A percentile compares a stretch with the other conserved stretches of the same genome.
Conservation (phyloP, 2,113 vertebrate species). For the Charadrius vociferus region DNA sequence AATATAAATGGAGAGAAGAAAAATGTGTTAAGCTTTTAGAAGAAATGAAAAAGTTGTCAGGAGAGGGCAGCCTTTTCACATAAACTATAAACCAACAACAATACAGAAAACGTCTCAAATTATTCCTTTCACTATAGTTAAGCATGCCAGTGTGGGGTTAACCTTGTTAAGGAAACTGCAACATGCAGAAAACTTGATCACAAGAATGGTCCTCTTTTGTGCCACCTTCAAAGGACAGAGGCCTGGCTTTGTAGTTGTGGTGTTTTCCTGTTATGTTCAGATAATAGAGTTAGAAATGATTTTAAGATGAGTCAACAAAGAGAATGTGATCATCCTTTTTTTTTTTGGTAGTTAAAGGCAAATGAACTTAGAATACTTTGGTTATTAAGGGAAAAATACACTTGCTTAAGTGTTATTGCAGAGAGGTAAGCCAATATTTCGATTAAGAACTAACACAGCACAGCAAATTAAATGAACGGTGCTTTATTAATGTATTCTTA, state of each 20-base stretch:
- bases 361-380: background rate
- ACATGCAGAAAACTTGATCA: background rate
- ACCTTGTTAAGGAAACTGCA: background rate
- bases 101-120: background rate
- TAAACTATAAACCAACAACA: slow-evolving; percentile 11
- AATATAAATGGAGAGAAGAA: background rate
- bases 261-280: background rate
- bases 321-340: background rate
- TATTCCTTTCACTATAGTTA: background rate
- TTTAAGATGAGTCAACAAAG: background rate
- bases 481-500: background rate
- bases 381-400: background rate
- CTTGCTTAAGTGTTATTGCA: background rate
- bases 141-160: background rate
- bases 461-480: background rate
- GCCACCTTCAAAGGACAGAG: background rate
- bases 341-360: background rate
- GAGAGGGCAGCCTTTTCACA: slow-evolving; percentile 71
- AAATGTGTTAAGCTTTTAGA: background rate
- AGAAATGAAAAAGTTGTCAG: slow-evolving; percentile 26
- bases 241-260: background rate
- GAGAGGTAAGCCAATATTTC: background rate
- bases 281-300: background rate
- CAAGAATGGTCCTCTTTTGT: background rate
- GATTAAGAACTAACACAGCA: background rate